A percentile compares a stretch with the other conserved stretches of the same genome.
Evolutionary conservation across 2,797 vertebrate genomes (phyloP).

Genomic region (Ciconia nigra): DNA sequence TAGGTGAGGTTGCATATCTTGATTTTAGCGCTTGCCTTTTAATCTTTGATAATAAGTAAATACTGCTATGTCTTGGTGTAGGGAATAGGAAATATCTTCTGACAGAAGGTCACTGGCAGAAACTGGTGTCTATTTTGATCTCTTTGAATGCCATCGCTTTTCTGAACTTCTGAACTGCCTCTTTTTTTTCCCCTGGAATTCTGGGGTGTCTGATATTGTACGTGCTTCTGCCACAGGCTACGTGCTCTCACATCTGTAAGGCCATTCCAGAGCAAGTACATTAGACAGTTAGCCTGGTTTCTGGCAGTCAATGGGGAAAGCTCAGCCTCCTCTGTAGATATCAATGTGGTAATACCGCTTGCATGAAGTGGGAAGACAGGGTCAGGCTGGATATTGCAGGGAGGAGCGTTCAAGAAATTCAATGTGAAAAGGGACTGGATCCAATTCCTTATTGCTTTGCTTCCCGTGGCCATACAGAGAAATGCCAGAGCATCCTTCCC

Average conservation of each 20-base stretch:
- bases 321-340: background rate
- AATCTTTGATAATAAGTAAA: background rate
- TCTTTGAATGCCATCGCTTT: background rate
- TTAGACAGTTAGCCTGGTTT: background rate
- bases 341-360: background rate
- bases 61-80: background rate
- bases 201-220: background rate
- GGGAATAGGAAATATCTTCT: background rate
- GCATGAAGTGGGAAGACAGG: background rate
- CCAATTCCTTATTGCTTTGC: background rate
- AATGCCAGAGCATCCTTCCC: background rate
- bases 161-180: background rate
- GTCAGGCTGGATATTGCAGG: background rate
- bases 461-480: background rate
- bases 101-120: background rate
- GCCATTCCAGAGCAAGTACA: background rate
- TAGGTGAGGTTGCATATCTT: background rate
- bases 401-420: background rate
- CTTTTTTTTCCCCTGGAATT: background rate
- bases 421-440: background rate
- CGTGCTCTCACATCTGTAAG: fast-evolving
- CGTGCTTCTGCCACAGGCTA: background rate
- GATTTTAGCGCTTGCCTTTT: background rate
- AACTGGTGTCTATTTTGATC: background rate
- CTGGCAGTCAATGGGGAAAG: background rate